Base-by-base conservation (phyloP, 2,113 vertebrate genomes). In the Erythrocercus mccallii region DNA sequence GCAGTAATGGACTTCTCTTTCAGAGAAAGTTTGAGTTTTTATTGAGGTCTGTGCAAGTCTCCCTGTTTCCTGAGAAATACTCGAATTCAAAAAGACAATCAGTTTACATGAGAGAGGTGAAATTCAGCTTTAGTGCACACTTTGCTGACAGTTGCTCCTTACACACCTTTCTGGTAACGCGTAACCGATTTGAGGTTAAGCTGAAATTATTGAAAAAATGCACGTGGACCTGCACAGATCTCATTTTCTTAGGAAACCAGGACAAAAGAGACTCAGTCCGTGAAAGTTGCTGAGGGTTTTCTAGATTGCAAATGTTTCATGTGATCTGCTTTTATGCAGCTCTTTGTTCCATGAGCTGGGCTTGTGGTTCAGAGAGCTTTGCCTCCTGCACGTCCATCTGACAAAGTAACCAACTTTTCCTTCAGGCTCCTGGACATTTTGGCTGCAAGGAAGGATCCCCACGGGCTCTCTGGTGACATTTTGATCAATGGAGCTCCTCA, bases 401-500 rank as follows among this genome's bases (percentile, higher is more conserved):
- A 83, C 17, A 33, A 88, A 74, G 18, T 30, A 66, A 69, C 18
- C 27, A 31, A 61, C 8, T 45, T 93, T 42, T 85, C 74, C 66
- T 60, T 45, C 73, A 98, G 98, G 56, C 91, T 98, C 3, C 92
- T 98, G 1, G 98, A 98, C 93, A 83, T 98, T 89, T 92, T 98
- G 96, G 98, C 98, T 27, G 98, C 98, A 48, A 97, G 98, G 76
- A 99, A 99, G 72, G 98, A 99, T 90, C 98, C 98, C 7, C 30
- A 2, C 10, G 98, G 98, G 31, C 97, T 99, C n/a, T 98, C 97
- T 33, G 99, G 99, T 78, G 95, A 98, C 45, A 98, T 99, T 92
- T 96, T 99, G 71, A 98, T 99, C 60, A 98, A 99, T 15, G 98
- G 99, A 94, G 98, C 98, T 9, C 98, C 98, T 42, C 99, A 98